phyloP scores from a whole-genome alignment of 2,888 invertebrate genomes.

The Priapulus caudatus region DNA sequence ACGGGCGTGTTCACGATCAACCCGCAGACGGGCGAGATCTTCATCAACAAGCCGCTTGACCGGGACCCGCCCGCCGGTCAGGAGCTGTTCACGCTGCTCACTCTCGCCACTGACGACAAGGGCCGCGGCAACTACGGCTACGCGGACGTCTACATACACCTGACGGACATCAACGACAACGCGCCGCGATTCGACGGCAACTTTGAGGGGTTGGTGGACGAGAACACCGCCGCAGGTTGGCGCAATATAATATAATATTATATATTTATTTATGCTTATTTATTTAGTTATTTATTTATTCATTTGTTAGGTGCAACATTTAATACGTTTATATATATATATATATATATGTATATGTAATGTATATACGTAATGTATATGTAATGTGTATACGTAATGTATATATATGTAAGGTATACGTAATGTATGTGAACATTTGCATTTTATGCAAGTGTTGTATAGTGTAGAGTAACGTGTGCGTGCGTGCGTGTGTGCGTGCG shows the following conservation, averaged over 20 bases:
- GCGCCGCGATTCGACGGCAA: slow-evolving; percentile 91
- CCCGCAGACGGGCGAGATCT: slow-evolving; percentile 86
- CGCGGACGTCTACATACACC: slow-evolving; percentile 91
- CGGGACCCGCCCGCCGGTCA: slow-evolving; percentile 91
- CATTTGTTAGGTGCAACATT: no score
- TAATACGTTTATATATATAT: no score
- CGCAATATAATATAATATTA: no score
- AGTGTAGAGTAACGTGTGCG: no score
- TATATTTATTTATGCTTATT: slow-evolving; percentile 6
- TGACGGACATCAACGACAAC: slow-evolving; percentile 95
- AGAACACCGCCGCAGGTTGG: slow-evolving; percentile 83
- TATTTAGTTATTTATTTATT: no score
- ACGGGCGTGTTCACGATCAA: slow-evolving; percentile 95
- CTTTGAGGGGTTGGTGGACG: slow-evolving; percentile 87
- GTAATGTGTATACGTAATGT: no score
- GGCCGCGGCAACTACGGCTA: slow-evolving; percentile 45
- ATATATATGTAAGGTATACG: no score
- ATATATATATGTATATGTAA: no score
- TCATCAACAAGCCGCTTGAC: slow-evolving; percentile 77
- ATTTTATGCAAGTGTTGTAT: no score
- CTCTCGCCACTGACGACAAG: slow-evolving; percentile 29
- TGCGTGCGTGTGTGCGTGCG: no score
- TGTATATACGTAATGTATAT: no score
- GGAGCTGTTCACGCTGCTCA: slow-evolving; percentile 41
- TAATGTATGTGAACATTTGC: no score